These are phyloP conservation scores for Mythimna loreyi DNA, from an alignment of 2,888 invertebrate species.

Conservation along the genomic window DNA sequence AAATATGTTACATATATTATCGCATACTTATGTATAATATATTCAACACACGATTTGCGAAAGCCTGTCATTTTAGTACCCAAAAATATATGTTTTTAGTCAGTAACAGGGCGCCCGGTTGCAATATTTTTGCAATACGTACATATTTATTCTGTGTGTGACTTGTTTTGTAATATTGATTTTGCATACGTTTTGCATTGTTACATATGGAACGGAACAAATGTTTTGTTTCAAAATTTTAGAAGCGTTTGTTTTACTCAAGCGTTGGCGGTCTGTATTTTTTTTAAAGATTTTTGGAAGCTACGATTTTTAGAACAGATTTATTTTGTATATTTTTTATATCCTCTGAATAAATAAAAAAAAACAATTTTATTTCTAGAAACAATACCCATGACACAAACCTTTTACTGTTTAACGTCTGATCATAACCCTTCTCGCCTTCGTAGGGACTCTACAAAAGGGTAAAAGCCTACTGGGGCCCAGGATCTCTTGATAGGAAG, in stretches of 20 bases:
- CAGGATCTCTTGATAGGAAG: too few relatives aligned
- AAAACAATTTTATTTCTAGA: too few relatives aligned
- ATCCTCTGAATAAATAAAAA: too few relatives aligned
- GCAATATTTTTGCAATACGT: slow-evolving; percentile 56
- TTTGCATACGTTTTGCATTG: slow-evolving; percentile 53
- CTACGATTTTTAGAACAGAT: too few relatives aligned
- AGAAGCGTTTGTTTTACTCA: slow-evolving; percentile 27
- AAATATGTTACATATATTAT: slow-evolving; percentile 32
- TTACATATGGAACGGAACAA: slow-evolving; percentile 63
- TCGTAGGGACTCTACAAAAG: too few relatives aligned
- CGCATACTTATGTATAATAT: slow-evolving; percentile 48
- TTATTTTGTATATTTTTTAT: too few relatives aligned
- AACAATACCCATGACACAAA: too few relatives aligned
- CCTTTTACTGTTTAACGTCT: too few relatives aligned
- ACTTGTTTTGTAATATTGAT: slow-evolving; percentile 55
- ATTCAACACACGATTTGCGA: slow-evolving; percentile 32
- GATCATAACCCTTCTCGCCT: too few relatives aligned
- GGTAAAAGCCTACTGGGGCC: too few relatives aligned
- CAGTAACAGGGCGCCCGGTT: slow-evolving; percentile 5
- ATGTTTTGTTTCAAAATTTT: slow-evolving; percentile 52
- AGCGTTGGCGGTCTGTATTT: slow-evolving; percentile 1
- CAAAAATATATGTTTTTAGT: slow-evolving; percentile 51
- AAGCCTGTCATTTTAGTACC: slow-evolving; percentile 36
- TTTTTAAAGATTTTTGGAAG: not conserved
- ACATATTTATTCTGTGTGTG: slow-evolving; percentile 51